Base-by-base conservation (phyloP, 2,888 invertebrate species). In the Troides helena region DNA sequence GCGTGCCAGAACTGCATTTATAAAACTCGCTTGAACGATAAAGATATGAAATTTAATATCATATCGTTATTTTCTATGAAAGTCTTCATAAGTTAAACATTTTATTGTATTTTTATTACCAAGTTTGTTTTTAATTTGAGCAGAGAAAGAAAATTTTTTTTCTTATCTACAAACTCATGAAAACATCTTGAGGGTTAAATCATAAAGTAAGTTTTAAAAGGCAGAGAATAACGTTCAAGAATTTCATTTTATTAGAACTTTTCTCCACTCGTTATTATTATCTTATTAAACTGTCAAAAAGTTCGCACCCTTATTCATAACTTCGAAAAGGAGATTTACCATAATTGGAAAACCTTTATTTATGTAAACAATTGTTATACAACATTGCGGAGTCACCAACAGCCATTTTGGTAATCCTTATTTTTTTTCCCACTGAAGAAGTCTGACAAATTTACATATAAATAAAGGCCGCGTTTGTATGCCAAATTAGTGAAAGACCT, bases 281-380 rank as follows among this genome's bases (percentile, higher is more conserved):
- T 90, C 88, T 89, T 89, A 90, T 90, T 90, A 90, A 90, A 89
- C 88, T 90, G 90, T 88, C 90, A 88, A 85, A 89, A 88, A 89
- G 88, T 89, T 89, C 61, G 64, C 65, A 69, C 69, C 69, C 69
- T 65, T 65, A 69, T 65, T 65, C 59, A 43, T 39, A 60, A 65
- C 53, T 61, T 61, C 39, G 56, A 64, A 39, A 61, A 61, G 30
- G 65, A 65, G 69, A 69, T 65, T 69, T 60, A 65, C 69, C 43
- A 64, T 61, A 69, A 69, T 69, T 69, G 69, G 65, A 69, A 69
- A 69, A 43, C 61, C 56, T 69, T 65, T 61, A 69, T 65, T 67
- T 68, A 61, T 43, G 65, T 69, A 61, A 69, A 69, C 69, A 65
- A 43, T 43, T 67, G 61, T 61, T 25, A n/a, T 25, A 58, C 23